Conservation (phyloP, 1,140 invertebrate genomes). For the Brachionus angularis region DNA sequence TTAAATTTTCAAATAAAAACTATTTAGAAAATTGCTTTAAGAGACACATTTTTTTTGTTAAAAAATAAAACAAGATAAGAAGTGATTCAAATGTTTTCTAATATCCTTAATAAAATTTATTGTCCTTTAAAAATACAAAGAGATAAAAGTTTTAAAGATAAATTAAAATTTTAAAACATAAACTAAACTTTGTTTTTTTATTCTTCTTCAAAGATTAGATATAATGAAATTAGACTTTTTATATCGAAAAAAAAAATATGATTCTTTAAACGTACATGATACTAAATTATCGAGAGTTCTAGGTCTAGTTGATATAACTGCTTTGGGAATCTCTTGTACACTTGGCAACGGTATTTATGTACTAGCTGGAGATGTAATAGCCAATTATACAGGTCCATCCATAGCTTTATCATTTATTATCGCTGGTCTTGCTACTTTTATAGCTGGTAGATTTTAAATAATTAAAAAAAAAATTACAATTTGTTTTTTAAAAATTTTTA, state of each 20-base stretch:
- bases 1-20: no score
- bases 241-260: conserved; percentile 9
- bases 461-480: background rate
- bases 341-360: conserved; percentile 70
- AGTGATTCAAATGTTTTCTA: no score
- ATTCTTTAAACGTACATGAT: conserved; percentile 48
- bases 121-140: no score
- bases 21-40: no score
- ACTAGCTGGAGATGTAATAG: conserved; percentile 49
- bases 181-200: no score
- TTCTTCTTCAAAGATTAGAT: no score
- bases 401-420: conserved; percentile 79
- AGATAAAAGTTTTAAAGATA: no score
- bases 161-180: no score
- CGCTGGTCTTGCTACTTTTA: conserved; percentile 75
- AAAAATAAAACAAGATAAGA: no score
- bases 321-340: conserved; percentile 56
- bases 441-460: conserved; percentile 59
- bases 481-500: conserved; percentile 41
- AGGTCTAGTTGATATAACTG: conserved; percentile 71
- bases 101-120: no score
- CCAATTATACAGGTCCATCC: conserved; percentile 78
- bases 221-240: conserved; percentile 2
- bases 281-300: conserved; percentile 70
- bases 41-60: no score